Conservation (phyloP, 2,113 vertebrate genomes). For the Calypte anna region DNA sequence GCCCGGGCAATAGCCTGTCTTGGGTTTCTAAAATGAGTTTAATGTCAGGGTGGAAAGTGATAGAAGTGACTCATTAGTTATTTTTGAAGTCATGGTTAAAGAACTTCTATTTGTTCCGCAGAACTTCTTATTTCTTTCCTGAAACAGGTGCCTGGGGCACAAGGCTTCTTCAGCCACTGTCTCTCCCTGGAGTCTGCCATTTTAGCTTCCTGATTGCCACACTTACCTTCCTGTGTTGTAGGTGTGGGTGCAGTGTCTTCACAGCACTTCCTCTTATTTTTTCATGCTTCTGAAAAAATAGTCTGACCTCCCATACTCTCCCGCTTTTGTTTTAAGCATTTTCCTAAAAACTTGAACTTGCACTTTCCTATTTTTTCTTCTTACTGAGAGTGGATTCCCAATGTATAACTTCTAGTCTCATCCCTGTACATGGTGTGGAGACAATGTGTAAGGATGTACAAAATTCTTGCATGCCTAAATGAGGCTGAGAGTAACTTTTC, state of each 20-base stretch:
- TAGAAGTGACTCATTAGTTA: background rate
- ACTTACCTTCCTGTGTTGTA: accelerated
- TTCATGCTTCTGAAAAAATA: background rate
- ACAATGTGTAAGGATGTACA: background rate
- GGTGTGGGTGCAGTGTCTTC: background rate
- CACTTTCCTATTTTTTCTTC: background rate
- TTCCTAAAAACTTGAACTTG: conserved; percentile 1
- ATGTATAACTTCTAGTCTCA: conserved; percentile 9
- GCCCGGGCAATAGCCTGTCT: background rate
- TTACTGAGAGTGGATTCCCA: background rate
- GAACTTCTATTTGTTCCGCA: background rate
- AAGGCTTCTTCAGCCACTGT: background rate
- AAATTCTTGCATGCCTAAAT: background rate
- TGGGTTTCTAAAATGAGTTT: background rate
- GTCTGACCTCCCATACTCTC: background rate
- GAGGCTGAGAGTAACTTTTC: background rate
- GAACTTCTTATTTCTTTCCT: background rate
- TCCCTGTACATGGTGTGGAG: background rate
- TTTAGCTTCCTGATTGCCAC: background rate
- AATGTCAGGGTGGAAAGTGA: background rate
- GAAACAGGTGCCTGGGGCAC: background rate
- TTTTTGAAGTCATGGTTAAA: background rate
- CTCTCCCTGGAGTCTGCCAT: background rate
- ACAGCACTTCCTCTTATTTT: background rate
- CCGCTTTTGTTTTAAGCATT: background rate